Conservation (phyloP, 2,888 invertebrate genomes). For the Apamea anceps region DNA sequence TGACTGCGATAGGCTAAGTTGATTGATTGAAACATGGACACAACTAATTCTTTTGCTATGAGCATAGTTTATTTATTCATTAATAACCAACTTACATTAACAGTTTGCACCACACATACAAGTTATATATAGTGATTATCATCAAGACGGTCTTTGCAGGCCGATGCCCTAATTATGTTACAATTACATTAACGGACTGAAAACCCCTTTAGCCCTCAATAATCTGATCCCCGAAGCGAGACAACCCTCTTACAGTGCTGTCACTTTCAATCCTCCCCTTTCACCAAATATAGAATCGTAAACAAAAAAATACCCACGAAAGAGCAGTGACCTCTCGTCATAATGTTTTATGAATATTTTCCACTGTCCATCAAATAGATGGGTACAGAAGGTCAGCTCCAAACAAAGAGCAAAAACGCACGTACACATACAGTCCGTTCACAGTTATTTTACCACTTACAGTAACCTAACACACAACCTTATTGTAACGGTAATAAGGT, state of each 20-base stretch:
- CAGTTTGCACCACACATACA: no score
- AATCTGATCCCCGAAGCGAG: conserved; percentile 18
- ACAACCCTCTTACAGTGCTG: conserved; percentile 45
- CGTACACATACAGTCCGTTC: no score
- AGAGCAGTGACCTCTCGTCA: conserved; percentile 48
- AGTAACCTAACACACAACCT: no score
- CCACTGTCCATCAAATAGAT: not conserved
- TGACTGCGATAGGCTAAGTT: no score
- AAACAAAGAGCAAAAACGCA: not conserved
- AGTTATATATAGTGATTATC: not conserved
- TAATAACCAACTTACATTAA: no score
- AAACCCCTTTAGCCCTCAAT: conserved; percentile 23
- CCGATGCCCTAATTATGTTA: conserved; percentile 7
- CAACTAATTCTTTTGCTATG: not conserved
- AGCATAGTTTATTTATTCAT: no score
- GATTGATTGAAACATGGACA: not conserved
- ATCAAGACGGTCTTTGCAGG: not conserved
- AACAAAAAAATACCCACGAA: conserved; percentile 46
- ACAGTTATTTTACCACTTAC: no score
- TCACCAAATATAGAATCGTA: conserved; percentile 44
- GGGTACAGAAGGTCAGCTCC: not conserved
- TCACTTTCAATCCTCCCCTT: conserved; percentile 53
- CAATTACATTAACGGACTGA: conserved; percentile 29
- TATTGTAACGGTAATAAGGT: not conserved
- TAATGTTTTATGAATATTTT: conserved; percentile 66